Conservation (phyloP, 1,140 invertebrate species). For the Drosophila insularis region DNA sequence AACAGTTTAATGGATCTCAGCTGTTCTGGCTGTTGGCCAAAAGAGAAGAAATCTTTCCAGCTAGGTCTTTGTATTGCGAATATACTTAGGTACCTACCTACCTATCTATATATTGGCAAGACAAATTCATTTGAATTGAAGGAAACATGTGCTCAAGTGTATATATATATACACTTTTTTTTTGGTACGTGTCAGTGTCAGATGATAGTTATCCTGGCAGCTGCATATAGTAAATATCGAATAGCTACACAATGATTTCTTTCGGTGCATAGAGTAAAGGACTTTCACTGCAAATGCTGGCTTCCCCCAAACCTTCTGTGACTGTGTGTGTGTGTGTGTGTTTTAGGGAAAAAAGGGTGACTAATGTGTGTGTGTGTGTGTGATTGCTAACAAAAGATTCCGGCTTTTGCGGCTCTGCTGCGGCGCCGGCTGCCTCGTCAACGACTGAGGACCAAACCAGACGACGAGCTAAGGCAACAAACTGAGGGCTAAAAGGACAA, state of each 20-base stretch:
- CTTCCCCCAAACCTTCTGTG: constrained; percentile 22
- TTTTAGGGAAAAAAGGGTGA: constrained; percentile 77
- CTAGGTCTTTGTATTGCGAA: constrained; percentile 29
- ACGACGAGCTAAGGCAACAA: constrained; percentile 1
- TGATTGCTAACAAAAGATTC: constrained; percentile 82
- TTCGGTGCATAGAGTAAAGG: constrained; percentile 72
- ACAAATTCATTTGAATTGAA: constrained; percentile 22
- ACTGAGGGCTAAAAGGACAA: constrained; percentile 70
- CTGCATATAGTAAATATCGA: constrained; percentile 36
- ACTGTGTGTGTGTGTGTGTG: constrained; percentile 28
- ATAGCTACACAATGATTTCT: constrained; percentile 59
- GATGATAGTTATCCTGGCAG: constrained; percentile 42
- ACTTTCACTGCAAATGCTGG: constrained; percentile 70
- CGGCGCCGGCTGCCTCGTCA: constrained; percentile 18
- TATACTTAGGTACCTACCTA: background rate
- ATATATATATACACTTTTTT: constrained; percentile 18
- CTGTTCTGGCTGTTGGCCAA: constrained; percentile 73
- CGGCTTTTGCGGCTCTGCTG: constrained; percentile 64
- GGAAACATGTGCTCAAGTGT: constrained; percentile 45
- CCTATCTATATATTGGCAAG: background rate
- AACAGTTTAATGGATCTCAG: constrained; percentile 69
- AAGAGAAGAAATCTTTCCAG: background rate
- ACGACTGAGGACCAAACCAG: constrained; percentile 23
- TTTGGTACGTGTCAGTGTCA: constrained; percentile 41
- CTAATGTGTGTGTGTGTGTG: constrained; percentile 74